phyloP scores from a whole-genome alignment of 2,888 invertebrate species.

The Protodeltote pygarga region DNA sequence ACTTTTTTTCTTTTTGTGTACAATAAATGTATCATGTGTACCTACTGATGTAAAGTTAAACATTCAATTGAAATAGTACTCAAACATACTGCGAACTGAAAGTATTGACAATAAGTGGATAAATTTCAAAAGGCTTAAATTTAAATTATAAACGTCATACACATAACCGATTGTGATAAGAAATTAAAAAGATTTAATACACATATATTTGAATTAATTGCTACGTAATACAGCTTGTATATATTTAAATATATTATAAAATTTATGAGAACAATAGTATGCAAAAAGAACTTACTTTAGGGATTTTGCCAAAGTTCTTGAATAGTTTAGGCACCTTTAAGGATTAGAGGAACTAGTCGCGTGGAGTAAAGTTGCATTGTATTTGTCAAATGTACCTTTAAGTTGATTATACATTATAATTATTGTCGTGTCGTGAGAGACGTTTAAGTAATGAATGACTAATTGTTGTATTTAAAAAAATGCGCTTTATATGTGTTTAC shows the following conservation, averaged over 20 bases:
- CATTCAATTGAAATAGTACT: constrained; percentile 27
- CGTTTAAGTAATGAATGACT: constrained; percentile 12
- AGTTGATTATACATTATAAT: constrained; percentile 21
- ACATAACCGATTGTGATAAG: constrained; percentile 34
- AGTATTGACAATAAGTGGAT: constrained; percentile 32
- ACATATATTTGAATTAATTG: no score
- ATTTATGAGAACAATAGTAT: constrained; percentile 5
- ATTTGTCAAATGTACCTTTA: constrained; percentile 11
- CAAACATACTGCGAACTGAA: background rate
- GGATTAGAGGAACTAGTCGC: constrained; percentile 17
- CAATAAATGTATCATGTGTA: no score
- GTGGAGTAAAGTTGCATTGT: constrained; percentile 11
- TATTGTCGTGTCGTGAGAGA: constrained; percentile 6
- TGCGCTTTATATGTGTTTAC: constrained; percentile 41
- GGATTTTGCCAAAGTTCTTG: constrained; percentile 15
- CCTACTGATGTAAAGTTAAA: background rate
- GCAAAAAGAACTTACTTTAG: constrained; percentile 22
- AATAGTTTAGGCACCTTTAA: constrained; percentile 9
- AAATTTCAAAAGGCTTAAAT: constrained; percentile 18
- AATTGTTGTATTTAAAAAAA: constrained; percentile 18
- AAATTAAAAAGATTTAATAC: constrained; percentile 4
- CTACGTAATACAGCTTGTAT: constrained; percentile 4
- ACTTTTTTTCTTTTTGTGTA: no score
- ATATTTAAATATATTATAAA: constrained; percentile 10
- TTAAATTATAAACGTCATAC: constrained; percentile 13